Evolutionary conservation across 2,888 invertebrate genomes (phyloP), one percentile per base, ranked within the genome.

Genomic region (Automeris io): DNA sequence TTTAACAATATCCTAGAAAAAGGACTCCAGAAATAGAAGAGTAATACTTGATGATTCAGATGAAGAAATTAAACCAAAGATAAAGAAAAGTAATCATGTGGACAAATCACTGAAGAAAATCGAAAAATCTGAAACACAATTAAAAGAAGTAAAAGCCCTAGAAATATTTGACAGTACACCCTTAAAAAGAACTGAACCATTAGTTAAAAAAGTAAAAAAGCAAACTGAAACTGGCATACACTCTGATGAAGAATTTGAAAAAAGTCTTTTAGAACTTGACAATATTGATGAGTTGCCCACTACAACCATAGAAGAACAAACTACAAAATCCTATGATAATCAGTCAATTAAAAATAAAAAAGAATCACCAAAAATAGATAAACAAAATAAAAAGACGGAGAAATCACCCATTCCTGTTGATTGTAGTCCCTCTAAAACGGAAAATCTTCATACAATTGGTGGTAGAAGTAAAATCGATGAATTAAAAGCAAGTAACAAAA

Each of bases 181-280:
- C 1, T 76, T 92, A 11, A 89, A 89, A 51, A 80, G 91, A 45
- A 73, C 88, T 5, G 87, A 88, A 62, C 85, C 57, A 49, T 65
- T 69, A 67, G 80, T 75, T 16, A 82, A 65, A 61, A 88, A 74
- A 68, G 63, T 48, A 54, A 81, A 70, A 59, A 87, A 71, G 57
- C 69, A 69, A 19, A 85, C 82, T 18, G 85, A 86, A 59, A 65
- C 70, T n/a, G 81, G 90, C 18, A 87, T 90, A 51, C 91, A 91
- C 63, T 88, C 89, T 55, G 89, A 93, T 76, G 90, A 91, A 19
- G 90, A 91, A 40, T 94, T 95, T 72, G 91, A 91, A 56, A 87
- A 89, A 52, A 92, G 91, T 11, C 72, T 94, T 9, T 61, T 89
- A 44, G 89, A 91, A 61, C 68, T 93, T 41, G 93, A 93, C 74